Conservation (phyloP, 92 coral and sea anemone species). For the Epizoanthus fatuus region DNA sequence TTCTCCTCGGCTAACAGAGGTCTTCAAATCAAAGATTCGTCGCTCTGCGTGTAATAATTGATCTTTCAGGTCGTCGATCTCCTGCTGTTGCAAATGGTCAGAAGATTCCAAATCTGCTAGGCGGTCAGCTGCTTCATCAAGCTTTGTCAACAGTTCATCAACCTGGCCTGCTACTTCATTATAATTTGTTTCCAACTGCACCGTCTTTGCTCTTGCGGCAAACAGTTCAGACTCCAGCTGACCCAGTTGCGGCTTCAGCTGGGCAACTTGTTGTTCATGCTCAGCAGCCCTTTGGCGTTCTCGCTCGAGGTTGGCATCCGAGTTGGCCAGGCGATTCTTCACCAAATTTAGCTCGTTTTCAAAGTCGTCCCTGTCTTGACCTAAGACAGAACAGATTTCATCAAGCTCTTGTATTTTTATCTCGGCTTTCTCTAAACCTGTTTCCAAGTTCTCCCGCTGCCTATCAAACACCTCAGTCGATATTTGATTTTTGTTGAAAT, state of each 20-base stretch:
- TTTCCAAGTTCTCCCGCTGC: constrained; percentile 87
- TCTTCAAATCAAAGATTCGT: constrained; percentile 79
- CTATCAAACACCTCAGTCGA: constrained; percentile 87
- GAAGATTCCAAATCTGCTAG: constrained; percentile 81
- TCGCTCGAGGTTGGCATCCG: constrained; percentile 86
- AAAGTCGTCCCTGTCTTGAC: constrained; percentile 85
- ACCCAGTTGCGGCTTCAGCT: constrained; percentile 81
- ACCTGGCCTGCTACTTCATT: constrained; percentile 80
- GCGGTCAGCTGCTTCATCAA: constrained; percentile 74
- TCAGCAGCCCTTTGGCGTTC: constrained; percentile 90
- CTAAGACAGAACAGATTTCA: constrained; percentile 81
- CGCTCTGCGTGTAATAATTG: constrained; percentile 86
- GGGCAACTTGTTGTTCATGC: constrained; percentile 84
- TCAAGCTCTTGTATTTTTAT: constrained; percentile 85
- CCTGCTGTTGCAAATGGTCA: constrained; percentile 69
- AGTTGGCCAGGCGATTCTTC: constrained; percentile 78
- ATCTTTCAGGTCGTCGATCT: constrained; percentile 89
- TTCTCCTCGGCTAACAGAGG: constrained; percentile 82
- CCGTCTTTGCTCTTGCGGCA: constrained; percentile 84
- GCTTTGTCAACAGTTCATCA: constrained; percentile 72
- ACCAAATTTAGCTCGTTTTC: constrained; percentile 86
- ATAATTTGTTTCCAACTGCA: constrained; percentile 85
- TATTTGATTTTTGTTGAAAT: constrained; percentile 88
- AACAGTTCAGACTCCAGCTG: constrained; percentile 90
- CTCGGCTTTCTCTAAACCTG: constrained; percentile 86